Base-by-base conservation (phyloP, 2,888 invertebrate species). In the Tetrapedia diversipes region DNA sequence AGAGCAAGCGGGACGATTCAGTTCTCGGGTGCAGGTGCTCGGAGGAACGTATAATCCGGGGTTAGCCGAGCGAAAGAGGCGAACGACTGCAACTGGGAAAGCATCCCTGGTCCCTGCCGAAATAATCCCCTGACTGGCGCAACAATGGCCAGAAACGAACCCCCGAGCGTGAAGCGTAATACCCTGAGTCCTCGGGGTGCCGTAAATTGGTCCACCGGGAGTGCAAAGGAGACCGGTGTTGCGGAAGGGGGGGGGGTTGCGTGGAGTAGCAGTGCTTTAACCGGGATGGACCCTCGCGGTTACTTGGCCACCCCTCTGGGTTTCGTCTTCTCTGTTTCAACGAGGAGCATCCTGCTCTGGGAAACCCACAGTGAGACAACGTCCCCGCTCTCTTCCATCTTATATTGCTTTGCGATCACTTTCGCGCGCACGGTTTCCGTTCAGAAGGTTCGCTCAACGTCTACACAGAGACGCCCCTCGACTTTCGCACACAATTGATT, bases 131-230 rank as follows among this genome's bases (percentile, higher is more conserved):
- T 63, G 76, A 70, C 75, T 65, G 84, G 82, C 78, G 84, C 83
- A 85, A 86, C 88, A 89, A 89, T 88, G 86, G 88, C 80, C 85
- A 82, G 86, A 87, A 88, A 86, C 86, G 87, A 88, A 83, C 87
- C 86, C 87, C 87, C 83, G 79, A 86, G 85, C 86, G 80, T 69
- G 74, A 65, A 78, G 69, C 79, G 75, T 85, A 83, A 84, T 81
- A 78, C 77, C 76, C 75, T n/a, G 80, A 84, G 84, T 77, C 83
- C 88, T 86, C 83, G 81, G 88, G 87, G 89, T 86, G 85, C 87
- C 87, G 89, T 88, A 89, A 90, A 90, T 90, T 90, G 89, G 88
- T 88, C 87, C 86, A 86, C 86, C 87, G 84, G 86, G 83, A 86
- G 80, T 59, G 76, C 32, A 67, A 79, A 68, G 64, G 70, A 73